phyloP scores from a whole-genome alignment of 2,888 invertebrate species.

The Macrosiphum euphorbiae region DNA sequence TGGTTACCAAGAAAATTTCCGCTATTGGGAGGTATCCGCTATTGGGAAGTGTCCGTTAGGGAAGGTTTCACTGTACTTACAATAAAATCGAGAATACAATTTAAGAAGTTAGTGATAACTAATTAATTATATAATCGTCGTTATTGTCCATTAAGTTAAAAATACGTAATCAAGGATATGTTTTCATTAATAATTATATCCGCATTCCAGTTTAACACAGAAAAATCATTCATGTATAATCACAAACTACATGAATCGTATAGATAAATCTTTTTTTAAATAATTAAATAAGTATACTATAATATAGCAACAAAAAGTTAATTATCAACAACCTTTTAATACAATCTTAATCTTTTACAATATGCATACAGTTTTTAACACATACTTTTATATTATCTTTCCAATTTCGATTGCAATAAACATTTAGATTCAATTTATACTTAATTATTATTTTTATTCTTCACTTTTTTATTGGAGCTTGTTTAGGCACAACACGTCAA shows the following conservation, averaged over 20 bases:
- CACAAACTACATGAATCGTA: neutral
- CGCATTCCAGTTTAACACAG: neutral
- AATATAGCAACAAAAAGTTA: neutral
- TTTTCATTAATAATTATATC: neutral
- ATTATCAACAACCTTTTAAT: neutral
- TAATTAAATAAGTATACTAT: neutral
- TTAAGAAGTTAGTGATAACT: neutral
- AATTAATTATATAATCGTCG: neutral
- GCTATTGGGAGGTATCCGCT: too few relatives aligned
- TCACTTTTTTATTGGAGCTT: neutral
- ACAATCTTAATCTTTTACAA: neutral
- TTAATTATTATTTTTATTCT: neutral
- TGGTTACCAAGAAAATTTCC: too few relatives aligned
- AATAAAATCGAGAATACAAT: neutral
- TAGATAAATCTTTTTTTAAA: neutral
- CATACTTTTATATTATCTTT: neutral
- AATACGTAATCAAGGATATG: neutral
- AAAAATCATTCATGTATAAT: neutral
- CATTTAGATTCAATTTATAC: neutral
- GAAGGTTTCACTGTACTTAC: neutral
- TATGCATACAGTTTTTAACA: neutral
- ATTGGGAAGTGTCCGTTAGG: too few relatives aligned
- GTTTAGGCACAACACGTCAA: neutral
- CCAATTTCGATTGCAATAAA: neutral
- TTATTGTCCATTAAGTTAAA: neutral